Percentiles rank a stretch among this genome's conserved stretches.
Conservation (phyloP, 2,888 invertebrate species). For the Taenaris catops region DNA sequence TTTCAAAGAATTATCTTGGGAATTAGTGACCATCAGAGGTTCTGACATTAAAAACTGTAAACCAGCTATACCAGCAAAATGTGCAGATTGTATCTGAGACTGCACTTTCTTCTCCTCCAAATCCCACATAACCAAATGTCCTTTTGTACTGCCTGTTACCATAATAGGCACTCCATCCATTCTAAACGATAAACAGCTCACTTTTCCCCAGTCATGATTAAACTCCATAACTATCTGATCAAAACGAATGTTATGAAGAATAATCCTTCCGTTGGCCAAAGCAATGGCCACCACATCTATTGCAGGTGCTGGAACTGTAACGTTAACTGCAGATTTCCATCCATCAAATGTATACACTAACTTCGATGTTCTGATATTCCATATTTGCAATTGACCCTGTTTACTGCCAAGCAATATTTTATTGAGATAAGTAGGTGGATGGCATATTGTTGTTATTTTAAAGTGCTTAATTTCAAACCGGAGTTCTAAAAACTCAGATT, state of each 20-base stretch:
- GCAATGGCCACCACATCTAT: slow-evolving; percentile 95
- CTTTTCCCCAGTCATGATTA: slow-evolving; percentile 94
- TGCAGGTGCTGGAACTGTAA: slow-evolving; percentile 93
- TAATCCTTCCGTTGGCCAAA: slow-evolving; percentile 88
- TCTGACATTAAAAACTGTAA: slow-evolving; percentile 92
- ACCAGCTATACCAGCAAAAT: slow-evolving; percentile 87
- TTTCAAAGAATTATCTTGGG: slow-evolving; percentile 96
- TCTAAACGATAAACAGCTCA: slow-evolving; percentile 91
- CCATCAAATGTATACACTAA: slow-evolving; percentile 88
- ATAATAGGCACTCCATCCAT: slow-evolving; percentile 92
- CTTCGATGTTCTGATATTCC: slow-evolving; percentile 91
- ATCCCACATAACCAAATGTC: slow-evolving; percentile 97
- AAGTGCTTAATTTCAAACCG: slow-evolving; percentile 85
- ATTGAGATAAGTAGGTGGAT: slow-evolving; percentile 97
- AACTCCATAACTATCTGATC: slow-evolving; percentile 92
- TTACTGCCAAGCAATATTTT: slow-evolving; percentile 94
- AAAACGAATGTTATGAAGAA: slow-evolving; percentile 92
- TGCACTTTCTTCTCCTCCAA: slow-evolving; percentile 89
- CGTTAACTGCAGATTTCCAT: slow-evolving; percentile 85
- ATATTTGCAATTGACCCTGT: slow-evolving; percentile 91
- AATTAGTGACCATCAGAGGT: slow-evolving; percentile 93
- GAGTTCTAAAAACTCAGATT: slow-evolving; percentile 84
- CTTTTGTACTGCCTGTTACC: slow-evolving; percentile 89
- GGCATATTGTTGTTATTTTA: slow-evolving; percentile 89
- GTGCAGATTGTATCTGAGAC: slow-evolving; percentile 90